phyloP scores from a whole-genome alignment of 2,113 vertebrate species.

The Nerophis lumbriciformis region DNA sequence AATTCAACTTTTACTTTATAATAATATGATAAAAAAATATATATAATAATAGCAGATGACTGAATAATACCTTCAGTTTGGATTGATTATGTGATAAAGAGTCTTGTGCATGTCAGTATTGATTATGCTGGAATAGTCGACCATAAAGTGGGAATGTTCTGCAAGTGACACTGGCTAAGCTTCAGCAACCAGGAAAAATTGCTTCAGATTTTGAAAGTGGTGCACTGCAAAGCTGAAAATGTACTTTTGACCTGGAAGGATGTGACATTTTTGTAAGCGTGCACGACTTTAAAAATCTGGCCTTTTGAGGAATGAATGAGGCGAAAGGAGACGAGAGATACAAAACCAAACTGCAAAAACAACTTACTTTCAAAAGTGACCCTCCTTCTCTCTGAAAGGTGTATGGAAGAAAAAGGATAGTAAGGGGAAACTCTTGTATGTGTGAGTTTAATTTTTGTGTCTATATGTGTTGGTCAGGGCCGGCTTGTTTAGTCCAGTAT shows the following conservation, averaged over 20 bases:
- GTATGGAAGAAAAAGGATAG: constrained; percentile 60
- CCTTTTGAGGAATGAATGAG: constrained; percentile 45
- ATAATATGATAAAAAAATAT: too few species aligned
- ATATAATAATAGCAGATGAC: constrained; percentile 12
- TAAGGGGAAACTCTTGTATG: constrained; percentile 29
- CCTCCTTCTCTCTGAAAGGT: constrained; percentile 74
- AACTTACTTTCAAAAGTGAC: constrained; percentile 78
- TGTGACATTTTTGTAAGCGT: constrained; percentile 38
- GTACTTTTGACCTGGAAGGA: constrained; percentile 18
- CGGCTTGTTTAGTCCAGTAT: background rate
- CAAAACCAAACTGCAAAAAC: constrained; percentile 45
- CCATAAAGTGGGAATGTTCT: constrained; percentile 35
- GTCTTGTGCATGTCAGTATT: constrained; percentile 20
- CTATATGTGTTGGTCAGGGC: background rate
- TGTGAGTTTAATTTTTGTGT: constrained; percentile 6
- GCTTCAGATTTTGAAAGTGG: constrained; percentile 71
- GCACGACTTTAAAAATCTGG: constrained; percentile 72
- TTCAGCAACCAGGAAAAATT: constrained; percentile 52
- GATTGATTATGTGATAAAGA: constrained; percentile 21
- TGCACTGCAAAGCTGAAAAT: constrained; percentile 46
- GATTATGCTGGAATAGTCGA: constrained; percentile 22
- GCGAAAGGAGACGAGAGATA: constrained; percentile 38
- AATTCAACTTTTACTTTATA: background rate
- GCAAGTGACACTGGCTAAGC: constrained; percentile 39
- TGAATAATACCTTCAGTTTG: constrained; percentile 50